Percentiles rank a stretch among this genome's conserved stretches.
Evolutionary conservation across 2,113 vertebrate genomes (phyloP).

Genomic region (Hippolais icterina): DNA sequence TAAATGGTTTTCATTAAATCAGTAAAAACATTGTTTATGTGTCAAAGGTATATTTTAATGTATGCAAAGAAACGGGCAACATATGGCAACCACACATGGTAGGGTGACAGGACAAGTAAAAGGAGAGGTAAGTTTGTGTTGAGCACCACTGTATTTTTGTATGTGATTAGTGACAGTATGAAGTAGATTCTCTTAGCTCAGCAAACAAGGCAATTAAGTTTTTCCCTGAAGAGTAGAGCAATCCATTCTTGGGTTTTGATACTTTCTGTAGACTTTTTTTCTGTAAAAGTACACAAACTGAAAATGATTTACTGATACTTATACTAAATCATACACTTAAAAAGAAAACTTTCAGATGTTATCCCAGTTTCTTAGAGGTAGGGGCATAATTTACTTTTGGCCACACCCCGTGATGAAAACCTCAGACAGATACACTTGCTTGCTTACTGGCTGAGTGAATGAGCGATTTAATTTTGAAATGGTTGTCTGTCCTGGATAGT

Average conservation of each 20-base stretch:
- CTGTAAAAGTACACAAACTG: not conserved
- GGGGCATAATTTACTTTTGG: not conserved
- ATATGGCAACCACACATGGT: not conserved
- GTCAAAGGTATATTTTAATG: not conserved
- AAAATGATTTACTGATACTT: not conserved
- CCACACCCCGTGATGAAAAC: not conserved
- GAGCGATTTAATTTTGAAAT: not conserved
- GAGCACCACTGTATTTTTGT: not conserved
- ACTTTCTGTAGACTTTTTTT: not conserved
- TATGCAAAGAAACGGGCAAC: not conserved
- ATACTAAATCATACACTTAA: not conserved
- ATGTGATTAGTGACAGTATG: not conserved
- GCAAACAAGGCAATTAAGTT: not conserved
- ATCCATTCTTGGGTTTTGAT: not conserved
- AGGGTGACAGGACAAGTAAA: not conserved
- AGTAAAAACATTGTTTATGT: not conserved
- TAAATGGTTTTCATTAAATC: not conserved
- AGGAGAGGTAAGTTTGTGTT: not conserved
- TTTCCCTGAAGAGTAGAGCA: not conserved
- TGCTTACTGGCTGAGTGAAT: not conserved
- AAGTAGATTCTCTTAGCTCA: not conserved
- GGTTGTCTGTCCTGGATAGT: not conserved
- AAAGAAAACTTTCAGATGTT: not conserved
- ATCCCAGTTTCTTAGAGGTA: not conserved
- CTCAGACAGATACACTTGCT: not conserved